phyloP scores from a whole-genome alignment of 1,140 invertebrate genomes.

The Spodoptera litura region DNA sequence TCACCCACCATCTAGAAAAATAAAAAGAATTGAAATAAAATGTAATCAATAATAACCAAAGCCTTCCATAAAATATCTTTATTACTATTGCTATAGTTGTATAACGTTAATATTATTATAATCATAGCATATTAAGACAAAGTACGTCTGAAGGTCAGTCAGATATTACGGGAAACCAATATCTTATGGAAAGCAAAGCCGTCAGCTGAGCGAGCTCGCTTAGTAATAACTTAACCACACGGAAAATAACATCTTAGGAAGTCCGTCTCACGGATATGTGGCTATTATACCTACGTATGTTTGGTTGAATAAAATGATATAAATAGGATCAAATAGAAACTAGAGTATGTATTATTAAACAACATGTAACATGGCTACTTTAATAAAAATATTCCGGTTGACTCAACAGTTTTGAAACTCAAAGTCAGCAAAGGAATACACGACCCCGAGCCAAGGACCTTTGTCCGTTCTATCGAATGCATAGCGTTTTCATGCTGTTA shows the following conservation, averaged over 20 bases:
- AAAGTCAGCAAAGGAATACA: slow-evolving; percentile 6
- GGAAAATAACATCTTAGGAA: background rate
- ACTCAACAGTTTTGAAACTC: slow-evolving; percentile 12
- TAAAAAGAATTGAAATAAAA: no score
- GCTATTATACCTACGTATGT: background rate
- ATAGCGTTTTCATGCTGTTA: slow-evolving; percentile 23
- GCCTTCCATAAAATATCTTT: no score
- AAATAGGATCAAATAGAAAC: background rate
- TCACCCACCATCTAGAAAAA: no score
- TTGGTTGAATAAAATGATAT: background rate
- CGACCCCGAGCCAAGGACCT: background rate
- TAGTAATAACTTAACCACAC: slow-evolving; percentile 1
- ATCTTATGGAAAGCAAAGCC: background rate
- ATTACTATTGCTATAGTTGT: no score
- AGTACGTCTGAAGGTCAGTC: background rate
- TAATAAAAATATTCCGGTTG: slow-evolving; percentile 30
- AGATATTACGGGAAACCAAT: background rate
- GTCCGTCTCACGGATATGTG: background rate
- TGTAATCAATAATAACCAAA: no score
- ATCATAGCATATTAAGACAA: background rate
- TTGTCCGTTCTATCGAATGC: slow-evolving; percentile 22
- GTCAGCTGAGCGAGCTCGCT: background rate
- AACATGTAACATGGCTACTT: slow-evolving; percentile 7
- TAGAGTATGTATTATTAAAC: no score
- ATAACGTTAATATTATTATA: no score